phyloP scores from a whole-genome alignment of 2,888 invertebrate species.

The Idaea dimidiata region DNA sequence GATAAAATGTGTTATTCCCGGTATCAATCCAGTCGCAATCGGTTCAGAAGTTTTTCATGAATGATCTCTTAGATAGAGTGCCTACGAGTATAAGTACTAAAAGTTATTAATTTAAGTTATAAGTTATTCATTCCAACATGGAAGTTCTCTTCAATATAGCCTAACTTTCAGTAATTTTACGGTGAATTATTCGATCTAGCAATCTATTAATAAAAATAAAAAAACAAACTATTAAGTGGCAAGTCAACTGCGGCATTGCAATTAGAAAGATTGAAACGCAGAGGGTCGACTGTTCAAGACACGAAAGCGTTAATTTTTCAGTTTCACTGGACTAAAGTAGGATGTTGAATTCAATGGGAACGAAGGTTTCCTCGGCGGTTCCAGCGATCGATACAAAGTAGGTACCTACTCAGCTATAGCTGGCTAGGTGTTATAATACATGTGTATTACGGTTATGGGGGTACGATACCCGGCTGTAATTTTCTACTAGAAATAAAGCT shows the following conservation, averaged over 20 bases:
- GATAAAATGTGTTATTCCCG: too few relatives aligned
- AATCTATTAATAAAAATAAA: constrained; percentile 31
- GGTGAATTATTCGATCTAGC: constrained; percentile 37
- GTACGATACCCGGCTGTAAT: constrained; percentile 24
- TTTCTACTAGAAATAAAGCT: constrained; percentile 10
- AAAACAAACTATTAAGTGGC: constrained; percentile 32
- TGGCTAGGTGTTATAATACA: neutral
- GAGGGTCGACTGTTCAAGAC: constrained; percentile 24
- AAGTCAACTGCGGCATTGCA: constrained; percentile 37
- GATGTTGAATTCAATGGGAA: constrained; percentile 20
- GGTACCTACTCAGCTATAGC: neutral
- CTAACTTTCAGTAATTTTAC: constrained; percentile 27
- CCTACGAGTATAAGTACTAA: too few relatives aligned
- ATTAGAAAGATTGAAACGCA: constrained; percentile 45
- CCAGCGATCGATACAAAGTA: constrained; percentile 19
- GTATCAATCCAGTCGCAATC: too few relatives aligned
- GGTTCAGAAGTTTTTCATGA: too few relatives aligned
- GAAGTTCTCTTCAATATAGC: neutral
- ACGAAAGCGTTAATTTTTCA: constrained; percentile 47
- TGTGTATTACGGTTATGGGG: constrained; percentile 23
- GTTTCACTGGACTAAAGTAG: constrained; percentile 40
- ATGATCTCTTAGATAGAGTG: too few relatives aligned
- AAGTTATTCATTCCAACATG: neutral
- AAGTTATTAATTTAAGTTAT: too few relatives aligned
- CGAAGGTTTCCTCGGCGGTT: constrained; percentile 26